phyloP scores from a whole-genome alignment of 2,113 vertebrate species.

The Lynx canadensis region DNA sequence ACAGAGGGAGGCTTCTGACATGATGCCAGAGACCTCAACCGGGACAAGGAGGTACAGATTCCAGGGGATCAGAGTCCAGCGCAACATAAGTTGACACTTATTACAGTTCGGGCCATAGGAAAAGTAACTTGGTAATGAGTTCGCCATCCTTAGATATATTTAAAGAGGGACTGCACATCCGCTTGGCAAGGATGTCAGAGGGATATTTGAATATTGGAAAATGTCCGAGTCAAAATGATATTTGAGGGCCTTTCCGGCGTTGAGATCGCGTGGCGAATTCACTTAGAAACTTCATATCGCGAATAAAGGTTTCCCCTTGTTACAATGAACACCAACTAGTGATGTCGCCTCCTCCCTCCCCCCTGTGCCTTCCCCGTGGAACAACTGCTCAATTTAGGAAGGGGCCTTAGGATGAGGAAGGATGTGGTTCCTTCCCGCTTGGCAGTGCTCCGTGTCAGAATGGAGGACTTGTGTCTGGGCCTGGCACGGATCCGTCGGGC shows the following conservation, averaged over 20 bases:
- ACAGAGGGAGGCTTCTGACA: neutral
- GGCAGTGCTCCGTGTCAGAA: conserved; percentile 76
- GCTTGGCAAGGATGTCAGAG: conserved; percentile 58
- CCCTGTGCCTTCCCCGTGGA: conserved; percentile 55
- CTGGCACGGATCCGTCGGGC: conserved; percentile 72
- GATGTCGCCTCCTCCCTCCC: conserved; percentile 48
- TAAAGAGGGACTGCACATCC: conserved; percentile 4
- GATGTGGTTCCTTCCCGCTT: conserved; percentile 75
- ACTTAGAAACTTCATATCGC: conserved; percentile 75
- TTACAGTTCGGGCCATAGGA: neutral
- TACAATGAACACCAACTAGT: conserved; percentile 70
- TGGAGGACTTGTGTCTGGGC: conserved; percentile 77
- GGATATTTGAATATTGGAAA: conserved; percentile 61
- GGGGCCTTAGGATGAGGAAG: conserved; percentile 73
- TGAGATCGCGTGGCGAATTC: conserved; percentile 72
- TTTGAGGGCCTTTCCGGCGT: conserved; percentile 72
- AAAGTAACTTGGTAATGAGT: neutral
- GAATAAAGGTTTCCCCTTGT: conserved; percentile 81
- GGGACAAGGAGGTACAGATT: neutral
- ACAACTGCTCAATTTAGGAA: conserved; percentile 80
- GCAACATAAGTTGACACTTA: neutral
- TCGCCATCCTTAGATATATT: conserved; percentile 37
- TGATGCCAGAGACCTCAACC: neutral
- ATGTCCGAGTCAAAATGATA: conserved; percentile 71
- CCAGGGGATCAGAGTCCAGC: neutral